These are phyloP conservation scores for Geotrupes spiniger DNA, from an alignment of 2,888 invertebrate species.

Conservation along the genomic window DNA sequence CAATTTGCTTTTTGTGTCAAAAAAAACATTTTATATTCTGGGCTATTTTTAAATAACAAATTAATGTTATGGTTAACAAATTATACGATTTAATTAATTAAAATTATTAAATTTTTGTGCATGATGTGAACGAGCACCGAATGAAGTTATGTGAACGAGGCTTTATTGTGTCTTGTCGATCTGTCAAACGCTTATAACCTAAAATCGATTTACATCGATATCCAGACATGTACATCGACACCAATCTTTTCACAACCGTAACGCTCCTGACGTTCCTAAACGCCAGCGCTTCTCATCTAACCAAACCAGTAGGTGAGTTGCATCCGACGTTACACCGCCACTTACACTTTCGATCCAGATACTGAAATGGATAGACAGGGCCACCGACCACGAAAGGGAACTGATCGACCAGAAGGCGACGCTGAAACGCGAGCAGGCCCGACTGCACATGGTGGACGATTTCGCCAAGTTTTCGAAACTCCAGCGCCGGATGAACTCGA, in stretches of 20 bases:
- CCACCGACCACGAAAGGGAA: conserved; percentile 50
- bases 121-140: no score
- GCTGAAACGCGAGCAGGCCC: conserved; percentile 53
- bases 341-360: conserved; percentile 44
- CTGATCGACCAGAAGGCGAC: conserved; percentile 48
- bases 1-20: no score
- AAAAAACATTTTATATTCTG: no score
- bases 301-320: conserved; percentile 53
- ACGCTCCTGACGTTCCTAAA: conserved; percentile 52
- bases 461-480: conserved; percentile 60
- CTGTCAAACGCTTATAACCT: no score
- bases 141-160: no score
- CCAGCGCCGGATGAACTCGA: conserved; percentile 56
- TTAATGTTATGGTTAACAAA: no score
- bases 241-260: conserved; percentile 51
- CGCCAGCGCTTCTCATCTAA: conserved; percentile 50
- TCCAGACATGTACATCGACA: conserved; percentile 14
- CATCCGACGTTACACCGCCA: not conserved
- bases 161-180: no score
- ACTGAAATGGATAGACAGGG: conserved; percentile 52
- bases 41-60: no score
- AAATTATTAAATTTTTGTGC: no score
- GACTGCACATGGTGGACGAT: conserved; percentile 57
- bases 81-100: no score
- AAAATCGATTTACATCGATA: no score